Evolutionary conservation across 2,888 invertebrate species (phyloP), one percentile per base, ranked within the genome.

Genomic region (Dasysyrphus tricinctus): DNA sequence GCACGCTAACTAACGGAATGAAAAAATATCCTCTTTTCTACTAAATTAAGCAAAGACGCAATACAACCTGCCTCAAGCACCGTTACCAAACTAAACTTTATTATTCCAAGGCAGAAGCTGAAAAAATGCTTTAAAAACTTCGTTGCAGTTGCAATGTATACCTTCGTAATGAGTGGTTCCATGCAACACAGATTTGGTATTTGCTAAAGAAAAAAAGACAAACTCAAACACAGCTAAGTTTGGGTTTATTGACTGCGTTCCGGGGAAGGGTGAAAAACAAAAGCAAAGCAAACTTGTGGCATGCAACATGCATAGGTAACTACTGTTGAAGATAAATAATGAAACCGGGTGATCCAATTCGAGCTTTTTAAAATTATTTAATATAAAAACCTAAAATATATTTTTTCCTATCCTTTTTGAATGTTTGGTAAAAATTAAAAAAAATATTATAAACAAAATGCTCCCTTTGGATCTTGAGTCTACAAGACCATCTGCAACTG

Each of bases 51-150:
- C 49, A 34, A 83, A 80, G 72, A 59, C 19, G 47, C 24, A 24
- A 67, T 51, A 80, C 80, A 76, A 80, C 75, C 72, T 61, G 44
- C 70, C n/a, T 19, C 65, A 65, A 77, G 59, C 77, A 80, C 67
- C 54, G 61, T 78, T 81, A 74, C 74, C 85, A 74, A 77, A 85
- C 85, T 85, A 69, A 85, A 72, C 70, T 65, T 2, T 24, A 24
- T 24, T 24, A 24, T 24, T 4, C 42, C 14, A 67, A 24, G 3
- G 16, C 16, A 5, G 6, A 51, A 39, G 16, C 19, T 24, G 37
- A n/a, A 19, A 34, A 37, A 49, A 51, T 37, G 19, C 49, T n/a
- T 14, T 7, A 63, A 42, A 63, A 67, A 37, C 4, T 3, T 14
- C 37, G 67, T 67, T 67, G 67, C 51, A 49, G 67, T 67, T 67